These are phyloP conservation scores for Pimpla rufipes DNA, from an alignment of 2,888 invertebrate species.

Conservation along the genomic window DNA sequence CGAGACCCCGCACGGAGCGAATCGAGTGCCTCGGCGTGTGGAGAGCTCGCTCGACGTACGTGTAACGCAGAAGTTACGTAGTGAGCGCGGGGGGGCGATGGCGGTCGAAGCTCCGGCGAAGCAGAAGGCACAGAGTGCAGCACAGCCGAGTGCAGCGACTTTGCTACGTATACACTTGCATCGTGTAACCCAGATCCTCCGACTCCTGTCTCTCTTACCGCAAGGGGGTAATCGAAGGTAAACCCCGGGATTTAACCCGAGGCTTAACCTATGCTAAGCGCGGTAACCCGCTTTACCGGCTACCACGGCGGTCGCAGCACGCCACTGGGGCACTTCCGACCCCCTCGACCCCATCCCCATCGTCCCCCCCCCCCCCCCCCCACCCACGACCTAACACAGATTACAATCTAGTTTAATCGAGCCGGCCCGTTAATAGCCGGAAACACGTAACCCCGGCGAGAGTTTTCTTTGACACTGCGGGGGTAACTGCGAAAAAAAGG, in stretches of 20 bases:
- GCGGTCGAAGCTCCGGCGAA: background rate
- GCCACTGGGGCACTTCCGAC: conserved; percentile 69
- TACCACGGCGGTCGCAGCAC: conserved; percentile 59
- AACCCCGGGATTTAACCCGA: conserved; percentile 80
- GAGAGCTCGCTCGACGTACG: conserved; percentile 34
- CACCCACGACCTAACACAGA: conserved; percentile 72
- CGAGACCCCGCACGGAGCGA: conserved; percentile 20
- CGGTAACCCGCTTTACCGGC: conserved; percentile 79
- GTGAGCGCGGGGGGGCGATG: background rate
- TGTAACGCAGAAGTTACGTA: conserved; percentile 40
- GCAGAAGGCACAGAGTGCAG: conserved; percentile 13
- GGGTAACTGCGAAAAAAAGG: conserved; percentile 23
- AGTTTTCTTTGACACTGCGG: conserved; percentile 25
- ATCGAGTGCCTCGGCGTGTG: conserved; percentile 15
- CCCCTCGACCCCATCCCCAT: conserved; percentile 32
- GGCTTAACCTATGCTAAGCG: conserved; percentile 83
- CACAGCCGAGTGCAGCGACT: conserved; percentile 37
- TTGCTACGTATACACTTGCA: conserved; percentile 26
- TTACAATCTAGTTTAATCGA: conserved; percentile 83
- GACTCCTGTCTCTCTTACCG: conserved; percentile 72
- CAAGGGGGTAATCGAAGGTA: conserved; percentile 81
- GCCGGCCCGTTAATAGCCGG: conserved; percentile 77
- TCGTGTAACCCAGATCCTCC: conserved; percentile 53
- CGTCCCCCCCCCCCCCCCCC: conserved; percentile 11
- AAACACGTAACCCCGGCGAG: conserved; percentile 64